phyloP scores from a whole-genome alignment of 2,797 vertebrate genomes.

The Nothura maculosa region DNA sequence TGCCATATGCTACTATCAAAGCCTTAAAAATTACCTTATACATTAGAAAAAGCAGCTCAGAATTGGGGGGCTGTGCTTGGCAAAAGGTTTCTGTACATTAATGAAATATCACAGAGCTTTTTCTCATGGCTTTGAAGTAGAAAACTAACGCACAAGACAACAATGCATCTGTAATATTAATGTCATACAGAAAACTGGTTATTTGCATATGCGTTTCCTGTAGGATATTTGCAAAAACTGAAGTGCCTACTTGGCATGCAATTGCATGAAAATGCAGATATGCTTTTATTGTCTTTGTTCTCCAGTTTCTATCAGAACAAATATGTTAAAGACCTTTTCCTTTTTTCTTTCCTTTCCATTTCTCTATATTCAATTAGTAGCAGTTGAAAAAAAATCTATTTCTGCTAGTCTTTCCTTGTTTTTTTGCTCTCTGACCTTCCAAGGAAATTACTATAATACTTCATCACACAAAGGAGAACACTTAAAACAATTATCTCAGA shows the following conservation, averaged over 20 bases:
- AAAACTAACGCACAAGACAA: not conserved
- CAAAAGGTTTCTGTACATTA: not conserved
- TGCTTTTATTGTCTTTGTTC: not conserved
- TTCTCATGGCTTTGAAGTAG: not conserved
- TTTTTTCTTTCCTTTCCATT: not conserved
- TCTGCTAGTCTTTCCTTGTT: not conserved
- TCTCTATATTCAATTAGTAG: not conserved
- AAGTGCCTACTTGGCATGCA: not conserved
- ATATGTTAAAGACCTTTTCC: not conserved
- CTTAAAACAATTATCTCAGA: constrained; percentile 46
- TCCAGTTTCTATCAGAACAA: not conserved
- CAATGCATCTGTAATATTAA: too few relatives aligned
- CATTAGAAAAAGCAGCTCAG: not conserved
- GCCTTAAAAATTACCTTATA: accelerated
- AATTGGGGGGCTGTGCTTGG: not conserved
- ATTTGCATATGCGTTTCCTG: not conserved
- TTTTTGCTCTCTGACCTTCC: constrained; percentile 22
- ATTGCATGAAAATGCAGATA: not conserved
- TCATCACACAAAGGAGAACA: constrained; percentile 6
- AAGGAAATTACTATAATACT: not conserved
- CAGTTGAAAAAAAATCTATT: not conserved
- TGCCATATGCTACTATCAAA: accelerated
- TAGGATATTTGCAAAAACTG: not conserved
- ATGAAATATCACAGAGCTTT: not conserved
- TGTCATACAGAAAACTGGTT: not conserved